Percentiles rank a stretch among this genome's conserved stretches.
Conservation (phyloP, 1,140 invertebrate species). For the Diorhabda sublineata region DNA sequence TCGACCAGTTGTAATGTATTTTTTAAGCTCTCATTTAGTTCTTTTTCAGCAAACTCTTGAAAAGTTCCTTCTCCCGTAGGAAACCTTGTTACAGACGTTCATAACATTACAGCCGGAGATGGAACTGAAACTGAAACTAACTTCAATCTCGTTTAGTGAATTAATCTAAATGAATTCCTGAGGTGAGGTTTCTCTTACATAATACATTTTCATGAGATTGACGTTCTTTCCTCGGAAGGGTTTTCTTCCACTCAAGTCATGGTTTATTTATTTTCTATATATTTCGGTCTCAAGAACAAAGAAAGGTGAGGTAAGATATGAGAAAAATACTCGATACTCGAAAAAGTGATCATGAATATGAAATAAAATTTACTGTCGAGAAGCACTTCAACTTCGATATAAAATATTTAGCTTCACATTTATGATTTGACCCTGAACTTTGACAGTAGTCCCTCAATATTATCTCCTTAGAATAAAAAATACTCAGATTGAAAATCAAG, state of each 20-base stretch:
- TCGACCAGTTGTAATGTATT: neutral
- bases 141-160: conserved; percentile 2
- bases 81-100: neutral
- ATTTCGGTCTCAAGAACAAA: no score
- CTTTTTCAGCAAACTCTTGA: neutral
- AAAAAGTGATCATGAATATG: no score
- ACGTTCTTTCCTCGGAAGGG: neutral
- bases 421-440: no score
- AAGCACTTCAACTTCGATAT: no score
- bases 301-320: no score
- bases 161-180: neutral
- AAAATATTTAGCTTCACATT: no score
- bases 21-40: neutral
- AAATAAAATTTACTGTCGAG: no score
- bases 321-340: no score
- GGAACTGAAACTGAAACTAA: neutral
- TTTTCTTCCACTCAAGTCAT: conserved; percentile 2
- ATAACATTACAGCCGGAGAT: neutral
- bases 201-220: conserved; percentile 3
- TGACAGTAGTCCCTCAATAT: no score
- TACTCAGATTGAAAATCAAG: no score
- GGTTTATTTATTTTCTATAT: neutral
- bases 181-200: conserved; percentile 1
- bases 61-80: neutral
- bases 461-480: no score